Percentiles rank a stretch among this genome's conserved stretches.
Conservation (phyloP, 2,797 vertebrate genomes). For the Gila robusta region DNA sequence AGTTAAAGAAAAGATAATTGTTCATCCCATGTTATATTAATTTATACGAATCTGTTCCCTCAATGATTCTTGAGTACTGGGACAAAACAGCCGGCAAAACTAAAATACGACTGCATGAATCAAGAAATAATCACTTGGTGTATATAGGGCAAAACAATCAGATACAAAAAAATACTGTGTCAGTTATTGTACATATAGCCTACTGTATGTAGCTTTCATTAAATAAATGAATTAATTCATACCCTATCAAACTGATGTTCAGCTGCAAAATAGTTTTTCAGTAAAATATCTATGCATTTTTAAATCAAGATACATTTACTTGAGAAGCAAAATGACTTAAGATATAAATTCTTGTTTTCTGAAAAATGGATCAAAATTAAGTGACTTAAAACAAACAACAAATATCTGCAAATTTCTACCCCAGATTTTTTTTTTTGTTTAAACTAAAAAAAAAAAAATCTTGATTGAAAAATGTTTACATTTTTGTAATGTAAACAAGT, state of each 20-base stretch:
- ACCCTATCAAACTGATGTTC: background rate
- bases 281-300: background rate
- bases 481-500: too few relatives aligned
- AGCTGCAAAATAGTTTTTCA: background rate
- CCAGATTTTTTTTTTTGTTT: too few relatives aligned
- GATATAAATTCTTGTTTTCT: too few relatives aligned
- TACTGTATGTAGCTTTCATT: background rate
- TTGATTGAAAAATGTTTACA: too few relatives aligned
- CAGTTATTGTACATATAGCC: background rate
- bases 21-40: background rate
- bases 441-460: too few relatives aligned
- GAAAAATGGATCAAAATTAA: too few relatives aligned
- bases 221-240: background rate
- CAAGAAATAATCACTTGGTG: background rate
- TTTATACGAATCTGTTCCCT: background rate
- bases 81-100: background rate
- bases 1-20: conserved; percentile 55
- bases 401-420: too few relatives aligned
- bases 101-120: background rate
- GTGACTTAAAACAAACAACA: too few relatives aligned
- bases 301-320: background rate
- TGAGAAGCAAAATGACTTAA: too few relatives aligned
- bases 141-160: background rate
- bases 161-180: background rate
- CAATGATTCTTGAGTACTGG: conserved; percentile 1